Evolutionary conservation across 2,113 vertebrate species (phyloP), one percentile per base, ranked within the genome.

Genomic region (Chaetodon trifascialis): DNA sequence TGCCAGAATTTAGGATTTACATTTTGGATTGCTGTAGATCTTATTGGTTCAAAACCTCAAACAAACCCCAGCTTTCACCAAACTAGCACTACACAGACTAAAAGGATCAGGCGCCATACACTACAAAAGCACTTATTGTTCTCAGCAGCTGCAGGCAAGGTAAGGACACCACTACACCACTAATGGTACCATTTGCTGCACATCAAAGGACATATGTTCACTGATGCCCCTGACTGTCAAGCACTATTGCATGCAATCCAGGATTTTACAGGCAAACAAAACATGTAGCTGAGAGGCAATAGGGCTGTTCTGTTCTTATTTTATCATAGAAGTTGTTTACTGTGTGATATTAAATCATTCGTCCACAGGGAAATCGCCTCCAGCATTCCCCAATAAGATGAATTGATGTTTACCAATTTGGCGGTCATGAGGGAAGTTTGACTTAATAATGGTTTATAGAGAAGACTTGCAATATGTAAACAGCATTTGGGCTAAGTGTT

Each of bases 91-190:
- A 54, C 76, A 75, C 76, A 76, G 30, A 56, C 52, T 36, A 63
- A 76, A 75, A 88, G 58, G 60, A 60, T 47, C 52, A 82, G 54
- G 40, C 14, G 36, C 60, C 1, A 17, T 15, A 7, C 5, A 15
- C 4, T 66, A 68, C 49, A 73, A 49, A 59, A 44, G 40, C 47
- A 34, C 9, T 2, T 11, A 17, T 60, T 80, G 54, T 68, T 68
- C 30, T 52, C 11, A 19, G 30, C 23, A 44, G 67, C 58, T 60
- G 72, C 66, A 65, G 83, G 54, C 54, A 47, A 15, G 17, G 15
- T 17, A 58, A 40, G 5, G 14, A 42, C 55, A 19, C 2, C 15
- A 69, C 44, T 25, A 9, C 44, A 40, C 3, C 51, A 38, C 72
- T 42, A 44, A 51, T 44, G 17, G 30, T 40, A 15, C 19, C 40